These are phyloP conservation scores for Rana temporaria DNA, from an alignment of 2,113 vertebrate species.

Conservation along the genomic window DNA sequence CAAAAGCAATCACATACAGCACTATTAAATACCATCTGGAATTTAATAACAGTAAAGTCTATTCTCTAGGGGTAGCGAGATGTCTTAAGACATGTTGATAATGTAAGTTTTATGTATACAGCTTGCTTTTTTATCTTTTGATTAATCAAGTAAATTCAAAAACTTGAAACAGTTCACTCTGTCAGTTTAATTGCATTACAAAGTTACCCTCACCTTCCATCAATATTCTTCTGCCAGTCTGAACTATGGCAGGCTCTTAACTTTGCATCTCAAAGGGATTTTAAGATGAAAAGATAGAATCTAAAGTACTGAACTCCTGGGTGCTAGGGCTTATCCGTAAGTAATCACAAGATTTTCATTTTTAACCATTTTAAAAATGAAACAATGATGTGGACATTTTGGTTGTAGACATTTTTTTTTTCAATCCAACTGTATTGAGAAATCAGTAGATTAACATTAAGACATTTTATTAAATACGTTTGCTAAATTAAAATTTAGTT, in stretches of 20 bases:
- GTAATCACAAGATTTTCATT: background rate
- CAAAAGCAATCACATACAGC: background rate
- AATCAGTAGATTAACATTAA: background rate
- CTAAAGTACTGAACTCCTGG: constrained; percentile 16
- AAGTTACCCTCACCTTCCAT: constrained; percentile 1
- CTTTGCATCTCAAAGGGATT: constrained; percentile 41
- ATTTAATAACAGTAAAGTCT: background rate
- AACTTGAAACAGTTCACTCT: background rate
- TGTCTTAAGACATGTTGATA: constrained; percentile 8
- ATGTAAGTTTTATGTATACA: background rate
- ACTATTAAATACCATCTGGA: background rate
- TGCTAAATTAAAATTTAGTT: background rate
- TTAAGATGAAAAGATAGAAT: constrained; percentile 29
- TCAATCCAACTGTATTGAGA: background rate
- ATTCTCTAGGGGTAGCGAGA: background rate
- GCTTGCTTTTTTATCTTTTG: background rate
- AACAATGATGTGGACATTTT: background rate
- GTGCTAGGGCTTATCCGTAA: constrained; percentile 7
- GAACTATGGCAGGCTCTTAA: constrained; percentile 23
- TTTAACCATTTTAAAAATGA: background rate
- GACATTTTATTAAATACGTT: background rate
- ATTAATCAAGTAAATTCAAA: constrained; percentile 6
- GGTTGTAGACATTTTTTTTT: background rate
- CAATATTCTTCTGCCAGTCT: constrained; percentile 19
- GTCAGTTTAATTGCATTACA: constrained; percentile 32